A percentile compares a stretch with the other conserved stretches of the same genome.
Conservation (phyloP, 2,113 vertebrate genomes). For the Australoheros scitulus region DNA sequence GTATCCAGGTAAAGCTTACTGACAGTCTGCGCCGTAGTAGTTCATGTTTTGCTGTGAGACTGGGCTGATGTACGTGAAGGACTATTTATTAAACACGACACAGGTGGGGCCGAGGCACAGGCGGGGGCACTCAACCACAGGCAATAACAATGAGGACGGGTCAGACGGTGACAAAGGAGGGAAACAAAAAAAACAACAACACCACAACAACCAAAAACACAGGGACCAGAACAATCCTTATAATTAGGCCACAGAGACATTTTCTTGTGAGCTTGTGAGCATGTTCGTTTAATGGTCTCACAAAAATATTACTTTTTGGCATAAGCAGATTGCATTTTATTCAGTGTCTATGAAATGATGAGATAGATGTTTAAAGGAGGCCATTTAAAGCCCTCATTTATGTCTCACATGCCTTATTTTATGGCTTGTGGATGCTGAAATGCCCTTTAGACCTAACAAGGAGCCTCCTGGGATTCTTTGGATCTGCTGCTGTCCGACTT, state of each 20-base stretch:
- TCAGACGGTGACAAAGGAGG: no score
- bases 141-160: neutral
- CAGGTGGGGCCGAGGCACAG: neutral
- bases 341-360: neutral
- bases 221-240: neutral
- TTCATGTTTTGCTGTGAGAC: neutral
- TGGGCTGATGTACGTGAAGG: neutral
- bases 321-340: neutral
- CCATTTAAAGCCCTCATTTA: conserved; percentile 43
- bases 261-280: neutral
- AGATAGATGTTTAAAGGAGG: neutral
- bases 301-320: neutral
- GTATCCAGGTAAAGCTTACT: no score
- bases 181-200: neutral
- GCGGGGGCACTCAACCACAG: neutral
- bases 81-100: neutral
- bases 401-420: conserved; percentile 49
- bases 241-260: neutral
- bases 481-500: conserved; percentile 50
- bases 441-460: conserved; percentile 51
- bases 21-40: neutral
- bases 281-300: neutral
- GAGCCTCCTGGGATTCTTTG: conserved; percentile 47
- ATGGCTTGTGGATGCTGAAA: conserved; percentile 49
- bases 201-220: neutral